phyloP scores from a whole-genome alignment of 2,113 vertebrate genomes.

The Poicephalus meyeri region DNA sequence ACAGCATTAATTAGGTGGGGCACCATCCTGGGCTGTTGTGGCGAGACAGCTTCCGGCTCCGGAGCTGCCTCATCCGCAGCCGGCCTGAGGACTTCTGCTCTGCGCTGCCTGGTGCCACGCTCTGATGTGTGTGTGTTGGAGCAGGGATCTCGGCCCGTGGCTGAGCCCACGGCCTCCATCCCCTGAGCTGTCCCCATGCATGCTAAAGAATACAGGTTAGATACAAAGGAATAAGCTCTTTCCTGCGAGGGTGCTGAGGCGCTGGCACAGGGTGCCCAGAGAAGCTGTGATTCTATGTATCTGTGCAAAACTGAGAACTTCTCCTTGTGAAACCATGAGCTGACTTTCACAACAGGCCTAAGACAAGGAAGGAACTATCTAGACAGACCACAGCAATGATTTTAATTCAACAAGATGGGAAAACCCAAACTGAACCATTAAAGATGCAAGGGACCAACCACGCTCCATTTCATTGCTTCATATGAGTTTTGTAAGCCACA shows the following conservation, averaged over 20 bases:
- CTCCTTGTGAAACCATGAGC: neutral
- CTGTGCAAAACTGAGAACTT: neutral
- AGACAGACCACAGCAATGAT: neutral
- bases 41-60: conserved; percentile 22
- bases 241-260: neutral
- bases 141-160: accelerated
- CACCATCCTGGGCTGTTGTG: conserved; percentile 48
- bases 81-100: accelerated
- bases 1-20: conserved; percentile 64
- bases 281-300: neutral
- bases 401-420: neutral
- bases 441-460: neutral
- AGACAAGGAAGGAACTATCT: neutral
- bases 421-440: neutral
- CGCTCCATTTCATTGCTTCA: neutral
- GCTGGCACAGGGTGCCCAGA: neutral
- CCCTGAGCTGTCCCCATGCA: neutral
- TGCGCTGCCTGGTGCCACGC: accelerated
- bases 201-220: neutral
- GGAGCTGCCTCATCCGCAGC: neutral
- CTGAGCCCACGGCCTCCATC: neutral
- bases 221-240: neutral
- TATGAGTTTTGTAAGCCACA: neutral
- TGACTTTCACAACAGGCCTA: neutral
- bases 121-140: accelerated